These are phyloP conservation scores for Drosophila phalerata DNA, from an alignment of 2,888 invertebrate species.

Conservation along the genomic window DNA sequence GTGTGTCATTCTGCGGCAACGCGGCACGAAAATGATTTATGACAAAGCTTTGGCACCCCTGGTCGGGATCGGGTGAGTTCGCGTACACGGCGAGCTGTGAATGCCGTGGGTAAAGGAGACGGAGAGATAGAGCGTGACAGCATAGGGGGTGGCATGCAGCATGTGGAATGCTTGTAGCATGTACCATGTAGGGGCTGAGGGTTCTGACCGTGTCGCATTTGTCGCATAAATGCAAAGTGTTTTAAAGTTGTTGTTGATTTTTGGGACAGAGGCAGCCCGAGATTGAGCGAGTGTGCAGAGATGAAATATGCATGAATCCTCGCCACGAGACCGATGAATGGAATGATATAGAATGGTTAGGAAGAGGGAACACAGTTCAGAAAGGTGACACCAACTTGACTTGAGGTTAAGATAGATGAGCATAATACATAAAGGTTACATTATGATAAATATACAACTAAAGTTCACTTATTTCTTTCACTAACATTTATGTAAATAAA, in stretches of 20 bases:
- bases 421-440: constrained; percentile 34
- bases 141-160: constrained; percentile 13
- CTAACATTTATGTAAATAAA: constrained; percentile 6
- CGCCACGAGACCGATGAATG: not conserved
- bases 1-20: constrained; percentile 79
- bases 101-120: not conserved
- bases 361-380: constrained; percentile 26
- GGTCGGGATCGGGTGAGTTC: constrained; percentile 20
- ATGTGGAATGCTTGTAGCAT: constrained; percentile 7
- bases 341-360: not conserved
- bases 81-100: constrained; percentile 1
- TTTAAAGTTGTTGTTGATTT: constrained; percentile 68
- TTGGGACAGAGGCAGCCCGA: constrained; percentile 42
- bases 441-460: constrained; percentile 20
- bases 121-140: constrained; percentile 14
- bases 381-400: constrained; percentile 56
- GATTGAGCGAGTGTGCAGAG: constrained; percentile 32
- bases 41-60: constrained; percentile 49
- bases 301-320: constrained; percentile 47
- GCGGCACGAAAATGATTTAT: constrained; percentile 77
- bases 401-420: constrained; percentile 52
- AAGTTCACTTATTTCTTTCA: constrained; percentile 21
- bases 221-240: constrained; percentile 71
- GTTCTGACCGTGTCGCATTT: constrained; percentile 56
- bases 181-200: constrained; percentile 26